Base-by-base conservation (phyloP, 2,797 vertebrate species). In the Aphelocoma californica region DNA sequence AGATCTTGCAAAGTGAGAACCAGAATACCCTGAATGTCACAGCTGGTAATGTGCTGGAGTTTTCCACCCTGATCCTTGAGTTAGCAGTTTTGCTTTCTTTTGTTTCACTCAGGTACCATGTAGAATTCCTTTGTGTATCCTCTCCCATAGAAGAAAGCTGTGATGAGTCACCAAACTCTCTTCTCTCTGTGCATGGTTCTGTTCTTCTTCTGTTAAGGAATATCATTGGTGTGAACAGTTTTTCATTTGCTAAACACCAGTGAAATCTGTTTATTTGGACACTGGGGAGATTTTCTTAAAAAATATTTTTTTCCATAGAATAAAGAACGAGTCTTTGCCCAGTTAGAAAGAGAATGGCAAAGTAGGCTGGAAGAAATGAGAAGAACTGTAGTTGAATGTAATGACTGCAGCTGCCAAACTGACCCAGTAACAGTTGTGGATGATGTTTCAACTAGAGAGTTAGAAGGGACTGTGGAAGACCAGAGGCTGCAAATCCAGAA, bases 301-400 rank as follows among this genome's bases (percentile, higher is more conserved):
- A 82, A 31, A 6, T 60, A 60, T 92, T 88, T 96, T 87, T 86
- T 96, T 88, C 93, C 42, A 31, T 93, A 98, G 98, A 95, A 88
- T 74, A 98, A 92, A 92, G 96, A 97, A 56, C 96, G 86, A 78
- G 89, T 93, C 67, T 93, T 95, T 92, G 80, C 97, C 70, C 93
- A 98, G 97, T 91, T 98, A 95, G 99, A 98, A 96, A 97, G 90
- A 88, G 97, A 97, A 60, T 99, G 98, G 98, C 97, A 93, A 65
- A 97, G 92, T 78, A 98, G 97, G 89, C 93, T 99, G 91, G 98
- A 97, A 84, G 98, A 98, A 82, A 47, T 70, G 10, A 97, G 94
- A 84, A 98, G 92, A 90, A 83, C 78, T 72, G 75, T 75, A 54
- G 90, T 83, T 42, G 97, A 97, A 90, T 92, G 86, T 36, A 95